Conservation (phyloP, 2,888 invertebrate genomes). For the Exephanes ischioxanthus region DNA sequence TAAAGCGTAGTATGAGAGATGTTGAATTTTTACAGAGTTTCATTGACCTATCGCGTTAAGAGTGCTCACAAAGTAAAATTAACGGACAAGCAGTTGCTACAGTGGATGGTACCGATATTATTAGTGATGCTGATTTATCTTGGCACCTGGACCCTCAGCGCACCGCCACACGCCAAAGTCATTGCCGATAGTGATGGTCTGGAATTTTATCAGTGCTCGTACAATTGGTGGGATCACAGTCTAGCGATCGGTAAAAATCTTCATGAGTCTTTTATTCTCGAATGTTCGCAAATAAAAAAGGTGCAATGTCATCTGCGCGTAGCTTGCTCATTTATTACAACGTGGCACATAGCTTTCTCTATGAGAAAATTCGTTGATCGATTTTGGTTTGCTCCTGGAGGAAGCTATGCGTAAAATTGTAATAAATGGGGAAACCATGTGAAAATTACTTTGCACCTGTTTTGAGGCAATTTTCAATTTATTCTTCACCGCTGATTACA, state of each 20-base stretch:
- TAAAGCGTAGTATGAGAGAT: neutral
- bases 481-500: too few relatives aligned
- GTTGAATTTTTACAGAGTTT: slow-evolving; percentile 88
- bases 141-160: slow-evolving; percentile 95
- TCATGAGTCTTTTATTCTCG: neutral
- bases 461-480: too few relatives aligned
- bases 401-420: too few relatives aligned
- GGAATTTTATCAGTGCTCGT: slow-evolving; percentile 95
- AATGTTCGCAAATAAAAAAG: neutral
- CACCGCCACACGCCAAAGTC: slow-evolving; percentile 93
- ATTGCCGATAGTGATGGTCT: slow-evolving; percentile 91
- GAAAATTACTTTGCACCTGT: too few relatives aligned
- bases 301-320: too few relatives aligned
- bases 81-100: slow-evolving; percentile 95
- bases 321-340: too few relatives aligned
- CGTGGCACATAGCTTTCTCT: too few relatives aligned
- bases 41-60: slow-evolving; percentile 96
- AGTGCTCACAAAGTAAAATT: slow-evolving; percentile 96
- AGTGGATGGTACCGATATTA: slow-evolving; percentile 97
- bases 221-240: slow-evolving; percentile 98
- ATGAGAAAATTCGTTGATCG: too few relatives aligned
- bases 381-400: too few relatives aligned
- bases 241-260: slow-evolving; percentile 91
- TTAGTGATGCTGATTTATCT: slow-evolving; percentile 95
- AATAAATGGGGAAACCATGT: too few relatives aligned